Base-by-base conservation (phyloP, 2,113 vertebrate species). In the Pteropus alecto region DNA sequence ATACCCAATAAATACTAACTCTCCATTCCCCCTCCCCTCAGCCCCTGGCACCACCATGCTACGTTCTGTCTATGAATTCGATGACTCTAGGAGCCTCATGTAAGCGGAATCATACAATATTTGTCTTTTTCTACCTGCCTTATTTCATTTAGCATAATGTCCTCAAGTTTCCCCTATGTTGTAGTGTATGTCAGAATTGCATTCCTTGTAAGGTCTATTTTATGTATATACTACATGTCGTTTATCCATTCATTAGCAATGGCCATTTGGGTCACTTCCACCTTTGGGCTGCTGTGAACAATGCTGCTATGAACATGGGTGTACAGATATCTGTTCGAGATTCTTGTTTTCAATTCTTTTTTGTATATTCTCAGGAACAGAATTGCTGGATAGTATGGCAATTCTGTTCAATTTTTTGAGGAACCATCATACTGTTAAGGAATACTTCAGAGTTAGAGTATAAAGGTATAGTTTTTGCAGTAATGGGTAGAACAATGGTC, bases 41-140 rank as follows among this genome's bases (percentile, higher is more conserved):
- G 5, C 28, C 35, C 30, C 54, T 15, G 13, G 30, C 7, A 22
- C 58, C 14, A 6, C 65, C 12, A 0, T 26, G n/a, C 35, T 35
- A 5, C 38, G 10, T 74, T 60, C 56, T 58, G 35, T 65, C 15
- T 56, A 33, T 1, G 7, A 61, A 56, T 65, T 33, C 41, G 58
- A 26, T 13, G 24, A 2, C 33, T 38, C 12, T 65, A 21, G 90
- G 46, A 65, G 43, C 18, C 56, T 60, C 30, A 14, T 3, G 11
- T 8, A 54, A 46, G 6, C 11, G 5, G 2, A 68, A 38, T 60
- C 33, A 7, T 7, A 38, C 0, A 9, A 0, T 5, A 54, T 58
- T 83, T 77, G 35, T 28, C 35, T 24, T 61, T 81, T 60, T 12
- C 19, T 56, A 30, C 63, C 60, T 24, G 30, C 58, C 22, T 77